A percentile compares a stretch with the other conserved stretches of the same genome.
phyloP scores from a whole-genome alignment of 2,113 vertebrate genomes.

The Manacus vitellinus region DNA sequence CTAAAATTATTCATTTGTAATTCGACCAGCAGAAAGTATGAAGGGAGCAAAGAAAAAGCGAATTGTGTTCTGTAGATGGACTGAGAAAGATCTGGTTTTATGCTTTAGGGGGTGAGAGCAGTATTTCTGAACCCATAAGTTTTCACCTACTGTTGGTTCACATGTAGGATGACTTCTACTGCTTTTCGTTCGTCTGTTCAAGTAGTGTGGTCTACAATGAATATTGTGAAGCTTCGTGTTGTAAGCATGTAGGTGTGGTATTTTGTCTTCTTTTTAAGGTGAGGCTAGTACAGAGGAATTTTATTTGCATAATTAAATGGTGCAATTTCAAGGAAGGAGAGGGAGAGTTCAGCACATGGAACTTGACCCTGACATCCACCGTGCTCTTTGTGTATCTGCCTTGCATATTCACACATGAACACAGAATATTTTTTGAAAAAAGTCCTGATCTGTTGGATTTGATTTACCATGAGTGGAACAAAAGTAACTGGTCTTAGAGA shows the following conservation, averaged over 20 bases:
- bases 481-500: neutral
- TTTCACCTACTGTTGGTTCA: neutral
- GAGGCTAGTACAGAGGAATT: neutral
- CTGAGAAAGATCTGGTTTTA: neutral
- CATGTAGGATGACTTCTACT: neutral
- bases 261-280: neutral
- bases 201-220: neutral
- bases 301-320: neutral
- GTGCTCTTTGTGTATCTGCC: neutral
- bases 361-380: neutral
- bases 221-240: neutral
- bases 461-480: neutral
- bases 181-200: neutral
- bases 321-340: neutral
- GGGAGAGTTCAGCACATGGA: neutral
- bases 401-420: neutral
- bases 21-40: neutral
- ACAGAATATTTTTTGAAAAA: neutral
- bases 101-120: neutral
- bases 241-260: neutral
- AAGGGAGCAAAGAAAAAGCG: neutral
- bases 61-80: neutral
- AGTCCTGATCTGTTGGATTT: neutral
- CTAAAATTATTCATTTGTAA: neutral
- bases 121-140: neutral